Evolutionary conservation across 1,140 invertebrate genomes (phyloP).

Genomic region (Psilanteris sp.): DNA sequence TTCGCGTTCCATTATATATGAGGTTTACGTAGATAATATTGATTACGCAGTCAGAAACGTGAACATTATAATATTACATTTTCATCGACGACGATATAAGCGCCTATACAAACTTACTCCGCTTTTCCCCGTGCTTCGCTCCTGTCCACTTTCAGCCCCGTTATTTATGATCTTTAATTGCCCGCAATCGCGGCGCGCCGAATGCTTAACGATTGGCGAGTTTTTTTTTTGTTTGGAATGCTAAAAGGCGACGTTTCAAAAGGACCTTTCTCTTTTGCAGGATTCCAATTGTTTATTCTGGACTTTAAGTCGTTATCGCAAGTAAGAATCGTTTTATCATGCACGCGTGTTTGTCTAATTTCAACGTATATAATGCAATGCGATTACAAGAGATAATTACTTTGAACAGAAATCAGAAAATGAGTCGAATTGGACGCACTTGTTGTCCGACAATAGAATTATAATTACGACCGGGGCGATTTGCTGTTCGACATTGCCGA

Average conservation of each 20-base stretch:
- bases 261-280: constrained; percentile 29
- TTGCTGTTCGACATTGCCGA: constrained; percentile 87
- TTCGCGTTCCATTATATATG: constrained; percentile 3
- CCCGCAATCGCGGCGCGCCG: not conserved
- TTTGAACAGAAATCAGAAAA: constrained; percentile 55
- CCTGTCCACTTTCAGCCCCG: too few species aligned
- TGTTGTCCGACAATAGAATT: constrained; percentile 82
- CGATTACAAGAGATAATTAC: constrained; percentile 1
- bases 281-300: constrained; percentile 61
- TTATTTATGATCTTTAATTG: too few species aligned
- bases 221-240: too few species aligned
- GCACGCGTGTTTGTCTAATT: not conserved
- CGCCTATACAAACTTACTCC: not conserved
- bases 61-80: constrained; percentile 15
- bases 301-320: constrained; percentile 44
- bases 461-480: constrained; percentile 84
- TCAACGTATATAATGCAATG: not conserved
- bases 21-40: constrained; percentile 13
- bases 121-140: not conserved
- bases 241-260: not conserved
- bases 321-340: constrained; percentile 1
- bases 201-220: too few species aligned
- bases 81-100: too few species aligned
- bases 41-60: constrained; percentile 20
- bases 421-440: constrained; percentile 79